A percentile compares a stretch with the other conserved stretches of the same genome.
These are phyloP conservation scores for Proisotoma minuta DNA, from an alignment of 2,888 invertebrate species.

Conservation along the genomic window DNA sequence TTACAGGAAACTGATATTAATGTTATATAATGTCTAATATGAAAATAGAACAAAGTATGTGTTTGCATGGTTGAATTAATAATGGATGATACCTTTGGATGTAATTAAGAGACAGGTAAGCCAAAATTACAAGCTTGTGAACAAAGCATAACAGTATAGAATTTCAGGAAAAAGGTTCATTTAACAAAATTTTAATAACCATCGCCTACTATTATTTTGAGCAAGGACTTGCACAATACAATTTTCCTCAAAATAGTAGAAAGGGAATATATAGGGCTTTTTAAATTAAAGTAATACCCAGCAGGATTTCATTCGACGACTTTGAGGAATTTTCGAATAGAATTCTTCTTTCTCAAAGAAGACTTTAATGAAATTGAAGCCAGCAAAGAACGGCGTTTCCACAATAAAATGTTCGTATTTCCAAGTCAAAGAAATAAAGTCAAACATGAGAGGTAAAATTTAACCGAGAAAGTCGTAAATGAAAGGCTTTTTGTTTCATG, in stretches of 20 bases:
- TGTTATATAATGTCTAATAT: too few relatives aligned
- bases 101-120: too few relatives aligned
- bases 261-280: too few relatives aligned
- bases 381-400: not conserved
- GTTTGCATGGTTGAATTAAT: too few relatives aligned
- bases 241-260: too few relatives aligned
- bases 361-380: constrained; percentile 9
- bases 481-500: not conserved
- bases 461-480: not conserved
- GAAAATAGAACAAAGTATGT: too few relatives aligned
- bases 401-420: constrained; percentile 3
- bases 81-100: too few relatives aligned
- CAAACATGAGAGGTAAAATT: not conserved
- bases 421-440: not conserved
- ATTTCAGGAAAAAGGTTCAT: constrained; percentile 6
- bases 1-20: too few relatives aligned
- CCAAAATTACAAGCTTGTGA: too few relatives aligned
- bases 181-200: constrained; percentile 3
- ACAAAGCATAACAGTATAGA: too few relatives aligned
- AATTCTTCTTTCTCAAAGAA: constrained; percentile 10
- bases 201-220: too few relatives aligned
- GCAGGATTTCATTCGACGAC: constrained; percentile 16
- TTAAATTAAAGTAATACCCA: constrained; percentile 14
- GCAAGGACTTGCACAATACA: too few relatives aligned
- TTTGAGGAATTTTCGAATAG: constrained; percentile 17